phyloP scores from a whole-genome alignment of 2,888 invertebrate species.

The Sycophila texana region DNA sequence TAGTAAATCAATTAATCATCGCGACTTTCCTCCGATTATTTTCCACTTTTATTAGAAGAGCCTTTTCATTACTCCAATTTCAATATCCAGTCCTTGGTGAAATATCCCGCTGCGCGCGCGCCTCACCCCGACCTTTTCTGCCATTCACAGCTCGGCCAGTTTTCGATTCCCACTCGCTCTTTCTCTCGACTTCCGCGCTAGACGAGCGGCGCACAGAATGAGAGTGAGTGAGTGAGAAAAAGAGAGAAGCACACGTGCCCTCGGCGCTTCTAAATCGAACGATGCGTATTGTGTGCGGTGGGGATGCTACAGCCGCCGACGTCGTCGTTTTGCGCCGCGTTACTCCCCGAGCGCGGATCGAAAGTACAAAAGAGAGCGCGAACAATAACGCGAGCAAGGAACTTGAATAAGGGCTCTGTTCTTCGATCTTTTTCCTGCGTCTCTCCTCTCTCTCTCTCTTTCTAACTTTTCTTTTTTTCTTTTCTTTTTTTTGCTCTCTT shows the following conservation, averaged over 20 bases:
- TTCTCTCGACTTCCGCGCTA: slow-evolving; percentile 14
- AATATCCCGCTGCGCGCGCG: not conserved
- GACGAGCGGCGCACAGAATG: slow-evolving; percentile 5
- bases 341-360: slow-evolving; percentile 61
- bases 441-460: not conserved
- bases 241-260: slow-evolving; percentile 59
- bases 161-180: slow-evolving; percentile 18
- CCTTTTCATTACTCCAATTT: slow-evolving; percentile 33
- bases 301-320: slow-evolving; percentile 51
- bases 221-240: slow-evolving; percentile 1
- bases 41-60: slow-evolving; percentile 12
- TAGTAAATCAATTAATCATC: slow-evolving; percentile 18
- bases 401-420: slow-evolving; percentile 44
- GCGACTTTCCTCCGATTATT: slow-evolving; percentile 7
- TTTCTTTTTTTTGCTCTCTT: slow-evolving; percentile 34
- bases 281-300: slow-evolving; percentile 51
- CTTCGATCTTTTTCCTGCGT: slow-evolving; percentile 46
- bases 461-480: not conserved
- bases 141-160: slow-evolving; percentile 31
- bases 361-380: slow-evolving; percentile 65
- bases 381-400: slow-evolving; percentile 64
- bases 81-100: slow-evolving; percentile 21
- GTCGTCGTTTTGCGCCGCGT: not conserved
- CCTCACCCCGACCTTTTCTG: slow-evolving; percentile 4
- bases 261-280: slow-evolving; percentile 57